Evolutionary conservation across 2,797 vertebrate genomes (phyloP).

Genomic region (Peromyscus melanophrys): DNA sequence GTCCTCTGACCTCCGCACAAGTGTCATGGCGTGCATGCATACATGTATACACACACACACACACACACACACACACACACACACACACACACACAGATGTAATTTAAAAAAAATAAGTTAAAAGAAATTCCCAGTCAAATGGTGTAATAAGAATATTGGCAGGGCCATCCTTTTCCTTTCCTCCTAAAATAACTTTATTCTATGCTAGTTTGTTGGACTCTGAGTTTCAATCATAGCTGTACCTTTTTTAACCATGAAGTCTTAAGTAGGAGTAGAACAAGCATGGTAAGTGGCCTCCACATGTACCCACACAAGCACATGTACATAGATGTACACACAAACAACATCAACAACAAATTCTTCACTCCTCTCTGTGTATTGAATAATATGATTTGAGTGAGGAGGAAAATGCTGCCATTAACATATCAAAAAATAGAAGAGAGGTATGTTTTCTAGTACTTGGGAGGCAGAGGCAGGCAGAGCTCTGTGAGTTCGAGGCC

Average conservation of each 20-base stretch:
- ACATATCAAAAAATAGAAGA: not conserved
- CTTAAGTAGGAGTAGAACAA: not conserved
- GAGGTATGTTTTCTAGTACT: constrained; percentile 9
- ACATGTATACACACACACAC: no score
- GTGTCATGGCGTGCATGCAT: not conserved
- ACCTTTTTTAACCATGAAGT: not conserved
- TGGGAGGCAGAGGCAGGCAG: not conserved
- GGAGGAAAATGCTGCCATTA: not conserved
- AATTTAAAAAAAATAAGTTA: not conserved
- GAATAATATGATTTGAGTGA: constrained; percentile 27
- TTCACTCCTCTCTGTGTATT: constrained; percentile 30
- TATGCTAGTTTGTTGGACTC: not conserved
- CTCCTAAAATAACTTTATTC: constrained; percentile 47
- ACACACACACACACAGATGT: not conserved
- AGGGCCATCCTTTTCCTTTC: not conserved
- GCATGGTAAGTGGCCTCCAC: not conserved
- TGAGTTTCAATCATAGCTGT: constrained; percentile 22
- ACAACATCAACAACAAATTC: not conserved
- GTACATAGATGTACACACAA: not conserved
- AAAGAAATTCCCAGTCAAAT: not conserved
- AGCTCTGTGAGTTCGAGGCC: not conserved
- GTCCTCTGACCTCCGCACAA: not conserved
- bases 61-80: not conserved
- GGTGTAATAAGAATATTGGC: constrained; percentile 43
- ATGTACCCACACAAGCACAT: not conserved